Evolutionary conservation across 2,797 vertebrate species (phyloP), one percentile per base, ranked within the genome.

Genomic region (Fringilla coelebs): DNA sequence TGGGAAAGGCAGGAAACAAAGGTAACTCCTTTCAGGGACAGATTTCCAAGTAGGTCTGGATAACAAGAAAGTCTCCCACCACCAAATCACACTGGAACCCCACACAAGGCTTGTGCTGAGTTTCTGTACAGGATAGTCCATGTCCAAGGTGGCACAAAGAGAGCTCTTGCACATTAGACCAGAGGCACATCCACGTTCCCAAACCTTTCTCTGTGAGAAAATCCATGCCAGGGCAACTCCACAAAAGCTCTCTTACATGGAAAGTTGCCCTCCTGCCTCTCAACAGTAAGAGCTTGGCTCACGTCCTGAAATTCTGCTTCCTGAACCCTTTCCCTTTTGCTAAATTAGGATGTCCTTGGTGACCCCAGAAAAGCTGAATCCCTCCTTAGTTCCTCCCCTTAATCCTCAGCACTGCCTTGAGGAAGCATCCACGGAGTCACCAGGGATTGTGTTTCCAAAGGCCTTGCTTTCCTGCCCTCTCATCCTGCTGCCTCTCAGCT

Each of bases 401-500:
- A 75, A 0, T 0, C 31, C 68, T 89, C 31, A 78, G 60, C 55
- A 8, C 24, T 18, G 70, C 60, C 79, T 60, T 57, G 73, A 86
- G 77, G 79, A 89, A 68, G 34, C 13, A 0, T 94, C 77, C 84
- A 28, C 0, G 10, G 52, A 65, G 78, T 85, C 67, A 40, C 52
- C 57, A 65, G 5, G 31, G 52, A n/a, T 8, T 70, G 32, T 66
- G 24, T 79, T 90, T 84, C 54, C 41, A 88, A 75, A 65, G 38
- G 68, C 57, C 16, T 65, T 76, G 34, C 61, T 36, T 79, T 54
- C 67, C 45, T 79, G 45, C 24, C 38, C 78, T 92, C 95, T 92
- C 74, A 87, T 85, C 74, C 78, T 83, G 52, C n/a, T 90, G 65
- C 80, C 84, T 88, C 76, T 41, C 90, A 87, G 74, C 75, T 87